phyloP scores from a whole-genome alignment of 1,140 invertebrate genomes.

The Saccostrea echinata region DNA sequence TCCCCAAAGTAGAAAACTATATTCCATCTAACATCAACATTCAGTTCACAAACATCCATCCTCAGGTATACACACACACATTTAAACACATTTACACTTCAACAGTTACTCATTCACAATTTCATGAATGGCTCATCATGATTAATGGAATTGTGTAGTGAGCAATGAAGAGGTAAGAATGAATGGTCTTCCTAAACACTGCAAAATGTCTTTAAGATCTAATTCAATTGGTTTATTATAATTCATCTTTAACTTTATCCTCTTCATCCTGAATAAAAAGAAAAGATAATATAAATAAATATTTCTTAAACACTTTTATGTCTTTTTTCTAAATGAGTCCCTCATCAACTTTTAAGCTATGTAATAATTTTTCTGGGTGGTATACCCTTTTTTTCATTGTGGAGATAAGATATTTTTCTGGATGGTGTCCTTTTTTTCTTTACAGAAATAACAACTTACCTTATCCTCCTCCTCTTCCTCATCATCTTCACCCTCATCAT shows the following conservation, averaged over 20 bases:
- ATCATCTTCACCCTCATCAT: constrained; percentile 40
- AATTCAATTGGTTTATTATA: constrained; percentile 1
- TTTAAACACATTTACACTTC: neutral
- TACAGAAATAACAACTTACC: too few relatives aligned
- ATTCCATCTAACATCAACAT: constrained; percentile 9
- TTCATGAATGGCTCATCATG: constrained; percentile 16
- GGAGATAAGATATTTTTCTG: too few relatives aligned
- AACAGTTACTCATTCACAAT: neutral
- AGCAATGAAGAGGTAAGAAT: constrained; percentile 1
- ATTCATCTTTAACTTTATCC: constrained; percentile 13
- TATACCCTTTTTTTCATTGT: too few relatives aligned
- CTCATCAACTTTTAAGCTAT: too few relatives aligned
- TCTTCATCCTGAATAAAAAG: neutral
- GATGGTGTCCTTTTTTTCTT: neutral
- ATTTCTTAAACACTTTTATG: neutral
- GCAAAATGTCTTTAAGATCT: constrained; percentile 4
- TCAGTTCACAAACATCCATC: neutral
- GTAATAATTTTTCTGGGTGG: too few relatives aligned
- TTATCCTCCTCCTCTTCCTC: constrained; percentile 46
- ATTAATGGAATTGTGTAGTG: constrained; percentile 30
- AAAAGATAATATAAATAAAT: neutral
- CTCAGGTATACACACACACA: neutral
- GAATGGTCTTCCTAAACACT: neutral
- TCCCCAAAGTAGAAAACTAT: constrained; percentile 25
- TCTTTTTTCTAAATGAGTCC: too few relatives aligned